Conservation (phyloP, 2,888 invertebrate species). For the Hirtodrosophila trivittata region DNA sequence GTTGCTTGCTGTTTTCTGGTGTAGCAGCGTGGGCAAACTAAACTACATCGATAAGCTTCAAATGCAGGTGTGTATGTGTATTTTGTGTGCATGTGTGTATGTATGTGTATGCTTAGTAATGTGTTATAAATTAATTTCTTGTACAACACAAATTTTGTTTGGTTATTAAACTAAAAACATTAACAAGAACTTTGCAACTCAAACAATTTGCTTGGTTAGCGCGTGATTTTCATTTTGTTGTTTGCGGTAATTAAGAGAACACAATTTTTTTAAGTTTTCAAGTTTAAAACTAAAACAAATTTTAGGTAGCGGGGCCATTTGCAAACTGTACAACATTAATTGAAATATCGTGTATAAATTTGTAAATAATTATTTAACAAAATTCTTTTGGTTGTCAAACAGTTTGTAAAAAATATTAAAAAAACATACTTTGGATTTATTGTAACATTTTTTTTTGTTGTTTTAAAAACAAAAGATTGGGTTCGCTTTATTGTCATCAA, state of each 20-base stretch:
- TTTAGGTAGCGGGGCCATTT: constrained; percentile 82
- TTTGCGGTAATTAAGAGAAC: too few species aligned
- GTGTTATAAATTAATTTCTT: constrained; percentile 73
- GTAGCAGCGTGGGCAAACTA: constrained; percentile 51
- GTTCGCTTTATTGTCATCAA: constrained; percentile 72
- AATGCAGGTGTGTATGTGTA: constrained; percentile 47
- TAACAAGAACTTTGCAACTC: constrained; percentile 59
- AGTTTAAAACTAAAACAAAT: constrained; percentile 79
- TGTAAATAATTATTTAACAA: constrained; percentile 49
- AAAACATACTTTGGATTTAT: constrained; percentile 43
- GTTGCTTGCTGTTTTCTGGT: background rate
- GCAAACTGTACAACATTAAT: constrained; percentile 76
- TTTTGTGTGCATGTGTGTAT: constrained; percentile 27
- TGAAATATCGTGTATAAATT: constrained; percentile 43
- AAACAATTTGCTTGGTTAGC: constrained; percentile 65
- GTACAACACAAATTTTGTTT: constrained; percentile 70
- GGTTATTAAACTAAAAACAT: constrained; percentile 58
- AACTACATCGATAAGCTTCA: constrained; percentile 73
- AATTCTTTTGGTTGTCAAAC: constrained; percentile 78
- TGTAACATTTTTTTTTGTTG: constrained; percentile 30
- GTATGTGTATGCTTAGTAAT: constrained; percentile 55
- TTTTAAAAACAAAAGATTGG: constrained; percentile 47
- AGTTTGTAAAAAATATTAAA: constrained; percentile 57
- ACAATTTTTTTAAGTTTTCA: constrained; percentile 17
- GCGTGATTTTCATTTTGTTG: constrained; percentile 22